Evolutionary conservation across 2,888 invertebrate species (phyloP), one percentile per base, ranked within the genome.

Genomic region (Venusia cambrica): DNA sequence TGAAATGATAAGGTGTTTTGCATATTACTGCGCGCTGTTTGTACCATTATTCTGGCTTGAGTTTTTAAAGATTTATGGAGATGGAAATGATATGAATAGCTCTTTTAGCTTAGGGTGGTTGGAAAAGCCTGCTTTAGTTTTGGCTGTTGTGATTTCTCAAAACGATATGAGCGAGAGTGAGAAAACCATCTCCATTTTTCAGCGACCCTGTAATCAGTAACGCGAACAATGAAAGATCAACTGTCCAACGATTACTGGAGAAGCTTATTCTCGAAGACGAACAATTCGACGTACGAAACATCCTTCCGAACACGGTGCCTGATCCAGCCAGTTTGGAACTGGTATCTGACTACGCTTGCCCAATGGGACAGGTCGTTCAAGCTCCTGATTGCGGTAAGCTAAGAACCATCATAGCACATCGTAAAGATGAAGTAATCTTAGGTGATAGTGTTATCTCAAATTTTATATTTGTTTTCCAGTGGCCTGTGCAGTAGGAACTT

Each of bases 261-360:
- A 94, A 94, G 73, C 89, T 97, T 1, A 97, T 98, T 51, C 89
- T 97, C 43, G 96, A 97, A 84, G 95, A 97, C 73, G 96, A 96
- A 80, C 96, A 97, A 73, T 96, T 97, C 69, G 97, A 97, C 62
- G 97, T 97, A 2, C 91, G 94, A 59, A 96, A 95, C 63, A 97
- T 97, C 59, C 83, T 97, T 30, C 98, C 98, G 6, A 98, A 97
- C 65, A 98, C 97, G 0, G 93, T 96, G 0, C 97, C 97, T 0
- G 97, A 98, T 78, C 95, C 97, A 36, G 94, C 96, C 4, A 96
- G 97, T 1, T 84, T 98, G 38, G 80, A 90, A 10, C 85, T 98
- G n/a, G 91, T 93, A 45, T 97, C 97, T 0, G 96, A 97, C 70
- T 97, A 97, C 62, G 95, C 96, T 30, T 99, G 98, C 65, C 95